Percentiles rank a stretch among this genome's conserved stretches.
These are phyloP conservation scores for Oreochromis tanganicae DNA, from an alignment of 2,113 vertebrate genomes.

Conservation along the genomic window DNA sequence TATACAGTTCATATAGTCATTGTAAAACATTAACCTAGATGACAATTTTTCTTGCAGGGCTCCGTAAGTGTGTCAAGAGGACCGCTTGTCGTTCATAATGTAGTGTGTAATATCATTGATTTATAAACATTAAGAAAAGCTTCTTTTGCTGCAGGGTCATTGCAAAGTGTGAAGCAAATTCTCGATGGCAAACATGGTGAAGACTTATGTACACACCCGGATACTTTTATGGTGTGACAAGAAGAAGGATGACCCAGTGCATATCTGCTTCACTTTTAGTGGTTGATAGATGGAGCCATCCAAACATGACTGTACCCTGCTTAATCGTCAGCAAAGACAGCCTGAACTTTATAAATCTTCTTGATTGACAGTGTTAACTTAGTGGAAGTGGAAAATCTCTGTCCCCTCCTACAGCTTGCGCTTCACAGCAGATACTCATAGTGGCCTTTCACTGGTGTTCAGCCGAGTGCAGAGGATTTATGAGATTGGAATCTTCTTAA, in stretches of 20 bases:
- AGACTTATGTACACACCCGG: conserved; percentile 60
- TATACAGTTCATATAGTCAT: background rate
- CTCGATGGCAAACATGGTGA: conserved; percentile 42
- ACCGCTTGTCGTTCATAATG: background rate
- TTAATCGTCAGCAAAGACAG: conserved; percentile 58
- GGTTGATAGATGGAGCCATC: conserved; percentile 69
- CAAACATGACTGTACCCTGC: conserved; percentile 48
- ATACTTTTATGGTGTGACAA: conserved; percentile 57
- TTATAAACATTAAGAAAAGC: conserved; percentile 14
- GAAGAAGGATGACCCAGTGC: conserved; percentile 63
- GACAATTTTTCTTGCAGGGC: background rate
- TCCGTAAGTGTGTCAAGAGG: background rate
- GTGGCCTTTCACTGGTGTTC: background rate
- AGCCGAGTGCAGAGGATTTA: background rate
- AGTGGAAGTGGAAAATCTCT: conserved; percentile 35
- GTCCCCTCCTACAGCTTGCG: background rate
- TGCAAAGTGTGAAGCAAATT: conserved; percentile 38
- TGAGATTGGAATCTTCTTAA: background rate
- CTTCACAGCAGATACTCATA: background rate
- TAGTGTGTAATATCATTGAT: conserved; percentile 26
- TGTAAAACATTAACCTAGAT: background rate
- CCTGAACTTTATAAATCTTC: conserved; percentile 58
- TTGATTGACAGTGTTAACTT: conserved; percentile 47
- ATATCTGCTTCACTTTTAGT: conserved; percentile 64
- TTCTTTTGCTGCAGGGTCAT: conserved; percentile 45